Percentiles rank a stretch among this genome's conserved stretches.
Evolutionary conservation across 2,888 invertebrate genomes (phyloP).

Genomic region (Orthosia incerta): DNA sequence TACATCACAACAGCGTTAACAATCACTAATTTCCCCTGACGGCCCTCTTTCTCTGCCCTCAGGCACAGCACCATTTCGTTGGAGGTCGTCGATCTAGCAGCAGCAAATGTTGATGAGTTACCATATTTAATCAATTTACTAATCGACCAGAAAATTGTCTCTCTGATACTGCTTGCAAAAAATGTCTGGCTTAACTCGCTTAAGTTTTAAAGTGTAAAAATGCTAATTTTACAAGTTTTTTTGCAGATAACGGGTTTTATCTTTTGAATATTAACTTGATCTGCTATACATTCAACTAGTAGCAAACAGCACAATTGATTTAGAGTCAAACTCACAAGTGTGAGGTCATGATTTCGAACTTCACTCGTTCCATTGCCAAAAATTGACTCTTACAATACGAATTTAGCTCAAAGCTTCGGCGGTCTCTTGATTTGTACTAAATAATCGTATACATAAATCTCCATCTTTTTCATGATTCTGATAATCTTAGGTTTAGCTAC

Average conservation of each 20-base stretch:
- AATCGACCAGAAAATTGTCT: constrained; percentile 55
- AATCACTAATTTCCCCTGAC: constrained; percentile 2
- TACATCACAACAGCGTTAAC: neutral
- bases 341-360: neutral
- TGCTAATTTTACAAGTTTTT: neutral
- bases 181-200: constrained; percentile 21
- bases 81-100: constrained; percentile 47
- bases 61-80: neutral
- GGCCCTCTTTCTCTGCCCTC: constrained; percentile 11
- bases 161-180: constrained; percentile 29
- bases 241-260: neutral
- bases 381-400: neutral
- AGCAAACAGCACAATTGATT: neutral
- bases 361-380: too few relatives aligned
- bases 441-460: neutral
- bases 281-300: neutral
- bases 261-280: neutral
- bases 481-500: neutral
- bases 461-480: neutral
- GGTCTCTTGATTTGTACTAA: neutral
- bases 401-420: neutral
- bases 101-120: constrained; percentile 32
- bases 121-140: constrained; percentile 49
- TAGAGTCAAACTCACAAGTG: neutral
- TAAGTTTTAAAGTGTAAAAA: constrained; percentile 9